Base-by-base conservation (phyloP, 1,140 invertebrate genomes). In the Eurytemora carolleeae region DNA sequence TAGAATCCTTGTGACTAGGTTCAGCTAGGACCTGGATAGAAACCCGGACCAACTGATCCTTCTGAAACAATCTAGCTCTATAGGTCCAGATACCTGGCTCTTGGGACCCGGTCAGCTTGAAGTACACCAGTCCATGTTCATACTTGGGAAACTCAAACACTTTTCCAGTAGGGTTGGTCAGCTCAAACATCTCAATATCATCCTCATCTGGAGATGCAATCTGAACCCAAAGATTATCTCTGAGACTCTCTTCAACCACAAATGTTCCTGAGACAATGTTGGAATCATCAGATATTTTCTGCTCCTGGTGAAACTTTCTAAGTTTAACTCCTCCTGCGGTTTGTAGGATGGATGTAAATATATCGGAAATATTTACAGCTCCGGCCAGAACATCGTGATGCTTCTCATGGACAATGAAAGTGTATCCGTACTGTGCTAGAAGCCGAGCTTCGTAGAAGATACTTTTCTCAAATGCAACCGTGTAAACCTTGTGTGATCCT, bases 71-170 rank as follows among this genome's bases (percentile, higher is more conserved):
- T n/a, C 19, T 59, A 25, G 58, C 25, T 16, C 57, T 57, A 55
- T 67, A 67, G 2, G 58, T 56, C 66, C 66, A 67, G 3, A 64
- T 21, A 1, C 66, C 66, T 16, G 65, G 44, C 22, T 67, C 66
- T 12, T 63, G 63, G 16, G 64, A 56, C 21, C 58, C 61, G 19
- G 63, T 64, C 31, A 66, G 65, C 19, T 66, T 60, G 53, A 67
- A 67, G 52, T 66, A 65, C 2, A 67, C 66, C 18, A 66, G 63
- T 3, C 66, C 66, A 55, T 67, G 63, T 26, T 67, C 66, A 24
- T 24, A 24, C 26, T 59, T 59, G 26, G 58, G 58, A 22, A 59
- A 59, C 44, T 66, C 66, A 44, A 64, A 63, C 64, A 65, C 65
- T 16, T 63, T 24, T 12, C 64, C 66, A 3, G 66, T 64, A 16